Base-by-base conservation (phyloP, 1,140 invertebrate species). In the Anastrepha obliqua region DNA sequence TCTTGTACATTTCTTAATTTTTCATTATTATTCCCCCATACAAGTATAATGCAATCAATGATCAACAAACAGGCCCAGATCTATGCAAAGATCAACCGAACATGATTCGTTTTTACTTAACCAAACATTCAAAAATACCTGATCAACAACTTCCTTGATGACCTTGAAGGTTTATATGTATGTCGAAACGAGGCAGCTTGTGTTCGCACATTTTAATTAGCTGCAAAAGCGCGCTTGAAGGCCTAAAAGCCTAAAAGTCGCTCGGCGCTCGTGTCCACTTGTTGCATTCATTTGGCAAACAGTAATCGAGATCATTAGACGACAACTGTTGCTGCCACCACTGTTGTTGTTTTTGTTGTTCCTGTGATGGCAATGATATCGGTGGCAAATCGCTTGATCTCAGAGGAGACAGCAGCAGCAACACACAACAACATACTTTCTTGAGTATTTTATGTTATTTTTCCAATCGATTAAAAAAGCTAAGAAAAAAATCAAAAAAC, bases 141-240 rank as follows among this genome's bases (percentile, higher is more conserved):
- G 15, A 39, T 42, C 3, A 47, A 44, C 67, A 5, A 74, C 15
- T 74, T 74, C 67, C 67, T 44, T 13, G 67, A 3, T 74, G 67
- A 47, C 39, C 29, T 15, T 39, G 13, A 67, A 67, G 60, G 60
- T 29, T 29, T 29, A 29, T 29, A 29, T 29, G 29, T 29, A 29
- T 20, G n/a, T 13, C 4, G 4, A 67, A 39, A 2, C 44, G 47
- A 51, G n/a, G 74, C 74, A 5, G 51, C n/a, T 29, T 9, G 47
- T 81, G 74, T 81, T 81, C 74, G 51, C 74, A 81, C 74, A 81
- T 81, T 81, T 55, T 81, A 81, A 81, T 81, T 81, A 81, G 47
- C 74, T n/a, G 20, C 44, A 55, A 81, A 81, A 81, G 17, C 47
- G 74, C 74, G 3, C 2, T 47, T 29, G 74, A 55, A 81, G 15